phyloP scores from a whole-genome alignment of 1,140 invertebrate species.

The Drosophila simulans region DNA sequence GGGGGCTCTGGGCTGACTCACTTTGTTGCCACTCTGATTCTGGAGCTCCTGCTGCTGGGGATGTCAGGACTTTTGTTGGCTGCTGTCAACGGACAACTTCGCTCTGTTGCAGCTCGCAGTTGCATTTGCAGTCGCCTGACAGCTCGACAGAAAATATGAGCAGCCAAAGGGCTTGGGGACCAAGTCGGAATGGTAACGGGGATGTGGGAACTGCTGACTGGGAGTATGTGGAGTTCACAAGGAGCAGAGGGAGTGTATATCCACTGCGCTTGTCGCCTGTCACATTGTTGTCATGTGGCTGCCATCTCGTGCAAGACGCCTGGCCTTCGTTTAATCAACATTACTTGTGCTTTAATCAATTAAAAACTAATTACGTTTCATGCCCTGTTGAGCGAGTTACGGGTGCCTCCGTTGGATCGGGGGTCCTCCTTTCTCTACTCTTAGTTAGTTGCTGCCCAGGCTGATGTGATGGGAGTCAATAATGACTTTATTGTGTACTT shows the following conservation, averaged over 20 bases:
- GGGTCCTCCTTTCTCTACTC: too few species aligned
- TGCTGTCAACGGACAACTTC: constrained; percentile 71
- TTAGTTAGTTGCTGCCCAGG: too few species aligned
- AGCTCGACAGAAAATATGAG: constrained; percentile 65
- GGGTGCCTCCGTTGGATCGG: too few species aligned
- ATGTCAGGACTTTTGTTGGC: constrained; percentile 77
- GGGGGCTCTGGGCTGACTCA: constrained; percentile 42
- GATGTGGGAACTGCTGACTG: constrained; percentile 10
- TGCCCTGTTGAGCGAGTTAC: constrained; percentile 51
- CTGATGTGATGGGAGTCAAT: too few species aligned
- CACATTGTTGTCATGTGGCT: constrained; percentile 71
- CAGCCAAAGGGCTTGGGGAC: constrained; percentile 34
- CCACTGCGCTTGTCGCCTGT: constrained; percentile 48
- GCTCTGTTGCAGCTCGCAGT: constrained; percentile 59
- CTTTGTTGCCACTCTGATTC: constrained; percentile 53
- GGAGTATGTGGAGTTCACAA: constrained; percentile 13
- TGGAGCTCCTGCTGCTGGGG: constrained; percentile 33
- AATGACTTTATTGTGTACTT: too few species aligned
- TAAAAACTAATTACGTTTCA: constrained; percentile 82
- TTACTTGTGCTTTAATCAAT: constrained; percentile 83
- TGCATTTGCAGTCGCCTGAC: constrained; percentile 38
- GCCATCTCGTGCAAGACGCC: constrained; percentile 15
- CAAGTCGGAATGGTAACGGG: neutral
- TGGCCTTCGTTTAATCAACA: constrained; percentile 75
- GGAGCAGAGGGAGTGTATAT: constrained; percentile 1